These are phyloP conservation scores for Frankliniella fusca DNA, from an alignment of 2,888 invertebrate species.

Conservation along the genomic window DNA sequence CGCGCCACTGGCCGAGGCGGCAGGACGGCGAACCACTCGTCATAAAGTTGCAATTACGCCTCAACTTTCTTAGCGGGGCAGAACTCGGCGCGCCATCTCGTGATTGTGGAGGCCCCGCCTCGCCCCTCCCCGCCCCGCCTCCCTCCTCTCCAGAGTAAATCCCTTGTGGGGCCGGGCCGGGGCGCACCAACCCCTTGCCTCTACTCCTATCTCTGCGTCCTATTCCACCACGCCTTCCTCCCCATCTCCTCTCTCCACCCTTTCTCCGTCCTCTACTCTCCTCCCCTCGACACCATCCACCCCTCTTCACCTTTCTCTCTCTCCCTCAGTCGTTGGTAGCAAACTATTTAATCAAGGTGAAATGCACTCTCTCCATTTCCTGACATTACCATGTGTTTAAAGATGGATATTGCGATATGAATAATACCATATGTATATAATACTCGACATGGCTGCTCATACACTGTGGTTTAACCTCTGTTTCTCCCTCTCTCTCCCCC, in stretches of 20 bases:
- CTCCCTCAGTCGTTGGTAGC: no score
- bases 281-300: neutral
- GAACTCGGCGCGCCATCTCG: conserved; percentile 20
- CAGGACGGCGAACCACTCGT: conserved; percentile 4
- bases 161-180: neutral
- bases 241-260: neutral
- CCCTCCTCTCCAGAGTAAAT: neutral
- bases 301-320: neutral
- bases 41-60: conserved; percentile 22
- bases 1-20: no score
- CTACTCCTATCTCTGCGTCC: neutral
- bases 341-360: no score
- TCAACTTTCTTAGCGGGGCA: conserved; percentile 21
- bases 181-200: conserved; percentile 20
- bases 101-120: neutral
- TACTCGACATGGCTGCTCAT: no score
- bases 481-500: no score
- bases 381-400: no score
- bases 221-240: neutral
- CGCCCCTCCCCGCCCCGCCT: neutral
- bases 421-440: no score
- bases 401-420: no score
- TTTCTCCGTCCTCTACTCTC: neutral
- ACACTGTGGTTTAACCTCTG: no score
- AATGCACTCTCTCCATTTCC: no score